A percentile compares a stretch with the other conserved stretches of the same genome.
phyloP scores from a whole-genome alignment of 1,140 invertebrate species.

The Drosophila murphyi region DNA sequence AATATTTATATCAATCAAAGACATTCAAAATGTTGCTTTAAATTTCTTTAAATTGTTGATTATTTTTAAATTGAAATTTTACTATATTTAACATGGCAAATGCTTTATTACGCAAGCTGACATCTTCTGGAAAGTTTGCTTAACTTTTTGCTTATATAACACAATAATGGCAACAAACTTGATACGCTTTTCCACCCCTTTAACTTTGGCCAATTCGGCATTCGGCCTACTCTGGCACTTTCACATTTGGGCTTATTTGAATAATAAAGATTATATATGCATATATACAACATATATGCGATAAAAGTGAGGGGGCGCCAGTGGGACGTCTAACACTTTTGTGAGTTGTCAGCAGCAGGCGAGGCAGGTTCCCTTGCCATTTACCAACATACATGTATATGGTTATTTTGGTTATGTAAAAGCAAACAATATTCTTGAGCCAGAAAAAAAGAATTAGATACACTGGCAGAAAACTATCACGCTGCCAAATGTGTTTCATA shows the following conservation, averaged over 20 bases:
- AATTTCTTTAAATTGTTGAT: constrained; percentile 7
- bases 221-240: constrained; percentile 10
- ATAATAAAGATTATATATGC: constrained; percentile 71
- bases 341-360: constrained; percentile 31
- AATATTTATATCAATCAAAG: neutral
- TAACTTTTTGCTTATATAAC: constrained; percentile 13
- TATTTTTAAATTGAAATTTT: neutral
- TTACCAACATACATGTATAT: neutral
- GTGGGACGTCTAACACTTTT: constrained; percentile 2
- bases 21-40: neutral
- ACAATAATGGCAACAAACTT: neutral
- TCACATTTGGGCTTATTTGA: constrained; percentile 58
- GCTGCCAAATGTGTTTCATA: neutral
- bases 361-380: constrained; percentile 6
- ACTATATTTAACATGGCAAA: neutral
- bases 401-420: constrained; percentile 9
- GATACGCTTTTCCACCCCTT: constrained; percentile 5
- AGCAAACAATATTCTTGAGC: constrained; percentile 23
- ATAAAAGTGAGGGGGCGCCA: neutral
- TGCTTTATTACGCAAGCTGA: constrained; percentile 11
- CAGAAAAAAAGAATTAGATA: constrained; percentile 21
- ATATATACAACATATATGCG: neutral
- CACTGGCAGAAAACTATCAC: constrained; percentile 57
- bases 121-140: constrained; percentile 1
- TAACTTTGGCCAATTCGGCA: constrained; percentile 18